These are phyloP conservation scores for Lagopus muta DNA, from an alignment of 2,113 vertebrate species.

Conservation along the genomic window DNA sequence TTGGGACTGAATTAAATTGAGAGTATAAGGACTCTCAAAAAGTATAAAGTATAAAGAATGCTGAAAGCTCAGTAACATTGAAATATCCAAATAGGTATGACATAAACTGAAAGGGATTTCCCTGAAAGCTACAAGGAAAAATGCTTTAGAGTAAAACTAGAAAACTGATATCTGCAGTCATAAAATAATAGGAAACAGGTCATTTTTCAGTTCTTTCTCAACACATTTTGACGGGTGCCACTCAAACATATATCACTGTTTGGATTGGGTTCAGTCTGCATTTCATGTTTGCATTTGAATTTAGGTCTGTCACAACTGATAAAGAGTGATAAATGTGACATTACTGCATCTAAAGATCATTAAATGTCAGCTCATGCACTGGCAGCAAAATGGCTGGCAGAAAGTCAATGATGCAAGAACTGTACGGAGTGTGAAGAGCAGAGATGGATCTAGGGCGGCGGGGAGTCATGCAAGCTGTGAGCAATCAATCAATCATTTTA, in stretches of 20 bases:
- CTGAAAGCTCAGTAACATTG: neutral
- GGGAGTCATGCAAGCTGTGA: constrained; percentile 71
- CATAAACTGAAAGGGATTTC: neutral
- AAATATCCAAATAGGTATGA: neutral
- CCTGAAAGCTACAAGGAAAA: neutral
- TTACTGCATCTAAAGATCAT: constrained; percentile 87
- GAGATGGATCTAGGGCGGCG: constrained; percentile 69
- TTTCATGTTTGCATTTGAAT: constrained; percentile 78
- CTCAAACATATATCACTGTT: constrained; percentile 63
- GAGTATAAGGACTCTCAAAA: neutral
- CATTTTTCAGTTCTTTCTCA: constrained; percentile 54
- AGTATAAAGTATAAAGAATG: neutral
- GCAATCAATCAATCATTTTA: constrained; percentile 77
- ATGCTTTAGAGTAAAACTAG: neutral
- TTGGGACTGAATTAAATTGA: neutral
- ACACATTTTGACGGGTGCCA: constrained; percentile 41
- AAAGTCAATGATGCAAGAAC: constrained; percentile 86
- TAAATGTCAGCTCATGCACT: constrained; percentile 88
- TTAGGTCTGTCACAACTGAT: constrained; percentile 81
- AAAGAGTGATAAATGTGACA: constrained; percentile 86
- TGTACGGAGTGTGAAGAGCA: constrained; percentile 41
- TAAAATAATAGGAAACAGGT: constrained; percentile 8
- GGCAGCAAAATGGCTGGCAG: constrained; percentile 85
- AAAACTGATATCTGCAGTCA: neutral
- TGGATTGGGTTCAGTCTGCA: constrained; percentile 68